Evolutionary conservation across 2,888 invertebrate genomes (phyloP), one percentile per base, ranked within the genome.

Genomic region (Blera fallax): DNA sequence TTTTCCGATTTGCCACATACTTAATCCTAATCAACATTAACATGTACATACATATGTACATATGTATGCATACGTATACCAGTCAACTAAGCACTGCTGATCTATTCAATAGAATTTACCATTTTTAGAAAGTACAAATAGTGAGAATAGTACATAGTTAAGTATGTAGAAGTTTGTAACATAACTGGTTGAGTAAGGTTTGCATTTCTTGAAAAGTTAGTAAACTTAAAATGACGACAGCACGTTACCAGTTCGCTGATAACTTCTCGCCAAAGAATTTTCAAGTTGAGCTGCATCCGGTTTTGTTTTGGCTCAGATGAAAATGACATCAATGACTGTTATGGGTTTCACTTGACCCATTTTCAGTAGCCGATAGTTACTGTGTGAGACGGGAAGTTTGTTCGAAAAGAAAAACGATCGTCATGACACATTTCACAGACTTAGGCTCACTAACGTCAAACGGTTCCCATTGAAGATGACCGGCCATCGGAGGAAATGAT

Each of bases 111-210:
- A 29, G 37, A 58, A 34, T 24, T 14, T 29, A 18, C 1, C 37
- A 32, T 32, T 70, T 82, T 83, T 78, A 78, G 82, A 83, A 83
- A 83, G 78, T 78, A 60, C 72, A 72, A 83, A 83, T 37, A 73
- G 29, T 40, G 72, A 21, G 34, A 48, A 54, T 24, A 40, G 40
- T 40, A n/a, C n/a, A n/a, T n/a, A n/a, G n/a, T n/a, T n/a, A n/a
- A 29, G 11, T 27, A 27, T 1, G 16, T 10, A 60, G 21, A 4
- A 45, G 16, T n/a, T n/a, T n/a, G 29, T 14, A 27, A 52, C 29
- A 50, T 11, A 24, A 34, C 5, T 16, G 54, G 14, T 29, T 50
- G 40, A 27, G n/a, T 73, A 62, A 40, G 54, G 34, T 54, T 70
- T 21, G 54, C 54, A 24, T 3, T 50, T 37, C 48, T 65, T 48